Conservation (phyloP, 2,888 invertebrate genomes). For the Leucania comma region DNA sequence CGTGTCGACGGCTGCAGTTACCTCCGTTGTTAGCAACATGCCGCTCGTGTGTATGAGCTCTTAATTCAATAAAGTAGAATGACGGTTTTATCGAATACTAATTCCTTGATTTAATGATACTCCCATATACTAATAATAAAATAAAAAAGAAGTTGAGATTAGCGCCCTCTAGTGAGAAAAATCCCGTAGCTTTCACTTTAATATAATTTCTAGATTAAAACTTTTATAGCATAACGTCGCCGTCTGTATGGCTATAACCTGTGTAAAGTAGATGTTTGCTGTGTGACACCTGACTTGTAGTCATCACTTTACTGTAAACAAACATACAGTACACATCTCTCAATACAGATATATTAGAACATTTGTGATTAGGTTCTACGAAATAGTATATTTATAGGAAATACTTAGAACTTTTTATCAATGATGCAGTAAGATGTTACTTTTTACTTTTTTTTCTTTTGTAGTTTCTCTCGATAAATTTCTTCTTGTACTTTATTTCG, state of each 20-base stretch:
- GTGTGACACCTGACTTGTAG: conserved; percentile 36
- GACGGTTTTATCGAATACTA: too few relatives aligned
- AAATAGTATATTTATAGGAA: not conserved
- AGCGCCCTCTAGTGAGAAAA: too few relatives aligned
- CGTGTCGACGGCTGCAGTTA: too few relatives aligned
- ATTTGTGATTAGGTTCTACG: not conserved
- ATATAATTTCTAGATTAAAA: too few relatives aligned
- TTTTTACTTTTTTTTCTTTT: not conserved
- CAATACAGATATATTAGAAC: conserved; percentile 19
- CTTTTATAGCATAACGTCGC: too few relatives aligned
- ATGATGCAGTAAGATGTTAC: not conserved
- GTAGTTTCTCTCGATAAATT: conserved; percentile 14
- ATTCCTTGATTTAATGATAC: too few relatives aligned
- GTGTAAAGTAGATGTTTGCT: conserved; percentile 28
- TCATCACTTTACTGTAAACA: conserved; percentile 22
- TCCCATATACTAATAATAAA: too few relatives aligned
- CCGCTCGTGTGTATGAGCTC: too few relatives aligned
- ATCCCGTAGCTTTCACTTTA: too few relatives aligned
- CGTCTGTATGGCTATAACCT: not conserved
- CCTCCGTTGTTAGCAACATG: too few relatives aligned
- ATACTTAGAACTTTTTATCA: not conserved
- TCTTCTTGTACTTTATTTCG: not conserved
- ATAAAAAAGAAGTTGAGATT: too few relatives aligned
- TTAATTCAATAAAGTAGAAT: too few relatives aligned
- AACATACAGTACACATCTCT: conserved; percentile 31